A percentile compares a stretch with the other conserved stretches of the same genome.
Conservation (phyloP, 2,113 vertebrate species). For the Callipepla californica region DNA sequence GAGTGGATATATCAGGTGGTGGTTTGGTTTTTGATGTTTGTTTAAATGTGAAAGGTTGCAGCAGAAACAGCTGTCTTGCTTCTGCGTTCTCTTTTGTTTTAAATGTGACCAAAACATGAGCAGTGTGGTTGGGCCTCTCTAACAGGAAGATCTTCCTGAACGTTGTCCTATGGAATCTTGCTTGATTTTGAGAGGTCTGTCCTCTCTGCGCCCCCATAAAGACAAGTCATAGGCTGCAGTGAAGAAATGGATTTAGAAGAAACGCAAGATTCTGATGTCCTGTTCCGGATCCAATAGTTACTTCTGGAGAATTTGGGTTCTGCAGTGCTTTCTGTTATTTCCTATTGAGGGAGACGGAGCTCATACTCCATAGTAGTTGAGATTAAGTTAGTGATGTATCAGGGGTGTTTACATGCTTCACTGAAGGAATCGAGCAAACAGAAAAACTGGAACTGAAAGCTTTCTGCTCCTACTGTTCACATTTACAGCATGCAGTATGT, state of each 20-base stretch:
- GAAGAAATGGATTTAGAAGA: conserved; percentile 8
- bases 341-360: not conserved
- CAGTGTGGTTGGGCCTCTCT: not conserved
- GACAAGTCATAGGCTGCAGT: conserved; percentile 27
- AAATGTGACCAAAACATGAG: not conserved
- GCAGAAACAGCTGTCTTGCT: not conserved
- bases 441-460: not conserved
- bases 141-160: conserved; percentile 14
- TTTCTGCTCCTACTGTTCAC: not conserved
- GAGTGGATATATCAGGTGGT: not conserved
- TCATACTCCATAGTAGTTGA: not conserved
- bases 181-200: conserved; percentile 17
- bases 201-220: not conserved
- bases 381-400: not conserved
- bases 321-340: not conserved
- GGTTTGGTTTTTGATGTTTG: not conserved
- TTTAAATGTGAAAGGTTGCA: not conserved
- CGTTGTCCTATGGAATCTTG: not conserved
- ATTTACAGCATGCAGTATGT: no score
- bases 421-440: not conserved
- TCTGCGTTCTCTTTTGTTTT: not conserved
- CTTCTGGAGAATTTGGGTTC: not conserved
- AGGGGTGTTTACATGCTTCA: not conserved
- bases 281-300: not conserved
- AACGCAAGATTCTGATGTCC: conserved; percentile 10